Conservation (phyloP, 2,797 vertebrate species). For the Gambelia wislizenii region DNA sequence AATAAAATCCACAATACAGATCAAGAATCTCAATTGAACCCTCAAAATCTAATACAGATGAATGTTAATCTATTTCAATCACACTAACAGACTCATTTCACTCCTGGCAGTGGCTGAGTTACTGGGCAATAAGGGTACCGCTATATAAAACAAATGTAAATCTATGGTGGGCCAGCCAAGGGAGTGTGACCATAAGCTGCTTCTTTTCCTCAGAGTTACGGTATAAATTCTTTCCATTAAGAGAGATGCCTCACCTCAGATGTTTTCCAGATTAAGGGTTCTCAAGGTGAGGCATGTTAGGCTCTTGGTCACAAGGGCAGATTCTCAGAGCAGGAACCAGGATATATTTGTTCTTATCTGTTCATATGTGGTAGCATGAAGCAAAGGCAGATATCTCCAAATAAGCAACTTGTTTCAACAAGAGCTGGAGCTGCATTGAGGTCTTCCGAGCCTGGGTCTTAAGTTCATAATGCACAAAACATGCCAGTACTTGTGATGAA, state of each 20-base stretch:
- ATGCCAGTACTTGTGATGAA: neutral
- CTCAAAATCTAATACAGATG: neutral
- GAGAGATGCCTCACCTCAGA: neutral
- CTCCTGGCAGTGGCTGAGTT: neutral
- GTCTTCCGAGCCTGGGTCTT: neutral
- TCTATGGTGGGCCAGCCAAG: neutral
- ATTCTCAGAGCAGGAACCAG: neutral
- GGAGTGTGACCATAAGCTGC: neutral
- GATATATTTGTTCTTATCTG: neutral
- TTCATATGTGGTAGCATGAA: neutral
- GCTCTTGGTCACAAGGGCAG: neutral
- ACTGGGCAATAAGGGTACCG: neutral
- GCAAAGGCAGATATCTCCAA: neutral
- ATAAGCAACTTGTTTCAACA: neutral
- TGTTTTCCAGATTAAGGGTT: neutral
- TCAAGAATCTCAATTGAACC: neutral
- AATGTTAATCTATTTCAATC: neutral
- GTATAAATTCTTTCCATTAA: neutral
- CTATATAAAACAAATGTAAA: constrained; percentile 8
- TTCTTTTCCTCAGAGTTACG: neutral
- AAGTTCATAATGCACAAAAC: neutral
- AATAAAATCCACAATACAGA: neutral
- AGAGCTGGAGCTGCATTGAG: neutral
- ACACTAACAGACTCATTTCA: neutral
- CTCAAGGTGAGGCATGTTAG: neutral